Base-by-base conservation (phyloP, 2,113 vertebrate genomes). In the Chaetodon trifascialis region DNA sequence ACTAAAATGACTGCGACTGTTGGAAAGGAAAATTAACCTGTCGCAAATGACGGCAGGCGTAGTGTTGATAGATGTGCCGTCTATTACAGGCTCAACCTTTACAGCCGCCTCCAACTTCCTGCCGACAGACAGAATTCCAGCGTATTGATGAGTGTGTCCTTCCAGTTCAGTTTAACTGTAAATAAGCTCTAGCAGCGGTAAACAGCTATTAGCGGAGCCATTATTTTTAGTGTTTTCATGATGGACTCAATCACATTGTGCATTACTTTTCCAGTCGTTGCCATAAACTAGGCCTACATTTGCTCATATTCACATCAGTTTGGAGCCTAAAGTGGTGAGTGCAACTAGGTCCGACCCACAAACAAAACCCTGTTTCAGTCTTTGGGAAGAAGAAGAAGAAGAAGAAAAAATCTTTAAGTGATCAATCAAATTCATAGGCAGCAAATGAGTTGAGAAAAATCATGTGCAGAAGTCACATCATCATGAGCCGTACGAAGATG, bases 291-390 rank as follows among this genome's bases (percentile, higher is more conserved):
- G 69, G 79, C 42, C 10, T 73, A 76, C 16, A 51, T 2, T 40
- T 52, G 25, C 42, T 63, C 15, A 2, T 30, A 75, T 64, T 84
- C 64, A 80, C 38, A 56, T 82, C 21, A 73, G 63, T 73, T 44
- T 16, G 4, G 52, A 52, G 38, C 56, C 19, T 73, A 87, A 93
- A 89, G 86, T 89, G 79, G 67, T 81, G 84, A 71, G 83, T 87
- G 86, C 84, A 76, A 58, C 88, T 79, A 86, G 66, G 69, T 76
- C 65, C 25, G 1, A 56, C 65, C 52, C 64, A 83, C 64, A 80
- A 83, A 59, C 40, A 71, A 73, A 40, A 69, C 64, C 59, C 83
- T 47, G 72, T 70, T 83, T 76, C 11, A 64, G 72, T 76, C 60
- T 84, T 84, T 84, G 47, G 52, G 34, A 12, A 40, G 34, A 64